Evolutionary conservation across 2,797 vertebrate species (phyloP).

Genomic region (Poeciliopsis paucimaculata): DNA sequence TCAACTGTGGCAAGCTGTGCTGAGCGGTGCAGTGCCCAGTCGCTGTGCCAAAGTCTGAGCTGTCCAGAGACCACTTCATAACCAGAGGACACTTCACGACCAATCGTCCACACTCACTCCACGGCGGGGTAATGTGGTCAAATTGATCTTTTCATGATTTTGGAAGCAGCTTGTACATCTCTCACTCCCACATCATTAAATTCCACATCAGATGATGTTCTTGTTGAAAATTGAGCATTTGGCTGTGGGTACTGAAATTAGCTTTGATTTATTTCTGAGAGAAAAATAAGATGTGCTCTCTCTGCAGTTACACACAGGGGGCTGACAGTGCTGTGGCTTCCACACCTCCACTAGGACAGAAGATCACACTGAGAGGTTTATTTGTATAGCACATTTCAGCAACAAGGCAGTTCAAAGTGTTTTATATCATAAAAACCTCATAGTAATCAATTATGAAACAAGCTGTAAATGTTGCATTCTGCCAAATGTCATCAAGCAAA

Average conservation of each 20-base stretch:
- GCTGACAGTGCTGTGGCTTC: background rate
- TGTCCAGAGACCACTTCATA: slow-evolving; percentile 75
- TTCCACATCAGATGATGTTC: slow-evolving; percentile 38
- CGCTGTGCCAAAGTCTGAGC: slow-evolving; percentile 68
- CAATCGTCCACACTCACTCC: slow-evolving; percentile 64
- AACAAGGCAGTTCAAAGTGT: too few relatives aligned
- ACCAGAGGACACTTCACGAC: slow-evolving; percentile 68
- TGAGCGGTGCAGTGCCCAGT: slow-evolving; percentile 45
- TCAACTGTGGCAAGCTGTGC: slow-evolving; percentile 75
- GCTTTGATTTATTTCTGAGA: slow-evolving; percentile 32
- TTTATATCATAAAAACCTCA: too few relatives aligned
- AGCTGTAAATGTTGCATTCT: too few relatives aligned
- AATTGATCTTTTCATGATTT: slow-evolving; percentile 67
- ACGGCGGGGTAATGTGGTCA: slow-evolving; percentile 36
- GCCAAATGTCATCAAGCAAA: too few relatives aligned
- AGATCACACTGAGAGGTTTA: background rate
- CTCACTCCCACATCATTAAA: slow-evolving; percentile 49
- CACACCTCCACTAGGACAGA: background rate
- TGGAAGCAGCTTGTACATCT: slow-evolving; percentile 50
- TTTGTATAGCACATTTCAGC: background rate
- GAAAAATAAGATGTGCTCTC: slow-evolving; percentile 16
- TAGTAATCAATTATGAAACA: too few relatives aligned
- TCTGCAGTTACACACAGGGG: background rate
- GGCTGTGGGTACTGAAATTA: slow-evolving; percentile 25
- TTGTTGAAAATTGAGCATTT: slow-evolving; percentile 42